Evolutionary conservation across 2,797 vertebrate species (phyloP).

Genomic region (Enteromius argenteus): DNA sequence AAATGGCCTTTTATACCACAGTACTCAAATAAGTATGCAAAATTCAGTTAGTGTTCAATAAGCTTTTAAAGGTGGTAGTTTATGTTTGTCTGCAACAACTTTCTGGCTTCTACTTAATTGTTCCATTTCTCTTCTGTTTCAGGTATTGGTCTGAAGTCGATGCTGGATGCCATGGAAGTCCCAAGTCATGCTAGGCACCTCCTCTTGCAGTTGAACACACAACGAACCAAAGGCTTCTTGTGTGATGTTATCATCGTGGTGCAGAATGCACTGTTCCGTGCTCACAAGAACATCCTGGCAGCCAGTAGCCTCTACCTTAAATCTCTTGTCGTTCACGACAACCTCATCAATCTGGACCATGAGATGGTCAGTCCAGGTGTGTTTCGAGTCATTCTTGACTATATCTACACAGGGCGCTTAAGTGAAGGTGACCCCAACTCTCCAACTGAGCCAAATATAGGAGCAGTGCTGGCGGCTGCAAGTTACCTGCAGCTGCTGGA

Average conservation of each 20-base stretch:
- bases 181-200: conserved; percentile 98
- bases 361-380: conserved; percentile 99
- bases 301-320: conserved; percentile 99
- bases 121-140: conserved; percentile 73
- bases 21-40: conserved; percentile 27
- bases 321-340: conserved; percentile 98
- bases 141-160: conserved; percentile 95
- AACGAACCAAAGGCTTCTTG: conserved; percentile 98
- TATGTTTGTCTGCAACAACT: background rate
- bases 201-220: conserved; percentile 97
- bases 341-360: conserved; percentile 98
- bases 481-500: conserved; percentile 98
- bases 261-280: conserved; percentile 98
- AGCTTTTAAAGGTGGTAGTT: background rate
- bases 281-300: conserved; percentile 99
- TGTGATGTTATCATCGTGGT: conserved; percentile 99
- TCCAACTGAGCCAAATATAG: conserved; percentile 89
- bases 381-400: conserved; percentile 97
- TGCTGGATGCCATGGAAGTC: conserved; percentile 98
- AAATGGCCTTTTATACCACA: conserved; percentile 20
- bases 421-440: conserved; percentile 86
- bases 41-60: background rate
- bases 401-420: conserved; percentile 97
- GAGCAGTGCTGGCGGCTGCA: conserved; percentile 93
- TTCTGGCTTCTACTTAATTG: conserved; percentile 24